Percentiles rank a stretch among this genome's conserved stretches.
Conservation (phyloP, 2,113 vertebrate species). For the Microcebus ravelobensis region DNA sequence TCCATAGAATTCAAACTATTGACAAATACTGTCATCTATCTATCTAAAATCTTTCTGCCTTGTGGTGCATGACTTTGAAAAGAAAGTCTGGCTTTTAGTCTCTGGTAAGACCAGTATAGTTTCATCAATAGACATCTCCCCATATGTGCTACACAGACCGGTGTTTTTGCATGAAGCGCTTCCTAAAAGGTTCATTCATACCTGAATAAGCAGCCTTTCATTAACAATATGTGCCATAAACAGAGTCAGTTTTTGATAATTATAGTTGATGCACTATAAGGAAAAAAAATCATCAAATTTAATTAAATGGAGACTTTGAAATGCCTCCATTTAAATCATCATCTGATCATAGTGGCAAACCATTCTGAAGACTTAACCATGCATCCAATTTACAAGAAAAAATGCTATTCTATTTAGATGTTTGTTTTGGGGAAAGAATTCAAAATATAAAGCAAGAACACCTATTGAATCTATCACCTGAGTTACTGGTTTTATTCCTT, state of each 20-base stretch:
- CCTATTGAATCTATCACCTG: neutral
- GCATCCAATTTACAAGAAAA: neutral
- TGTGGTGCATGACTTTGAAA: neutral
- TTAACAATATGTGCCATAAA: neutral
- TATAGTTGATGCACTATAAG: neutral
- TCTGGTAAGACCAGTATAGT: neutral
- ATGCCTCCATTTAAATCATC: neutral
- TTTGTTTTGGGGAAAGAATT: neutral
- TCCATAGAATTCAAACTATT: neutral
- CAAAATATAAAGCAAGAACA: neutral
- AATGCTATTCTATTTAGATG: neutral
- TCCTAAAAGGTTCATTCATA: neutral
- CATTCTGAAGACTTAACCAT: neutral
- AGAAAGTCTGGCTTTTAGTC: neutral
- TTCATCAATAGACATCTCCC: neutral
- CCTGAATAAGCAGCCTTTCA: neutral
- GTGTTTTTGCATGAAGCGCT: neutral
- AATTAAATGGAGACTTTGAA: neutral
- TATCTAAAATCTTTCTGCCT: neutral
- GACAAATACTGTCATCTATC: neutral
- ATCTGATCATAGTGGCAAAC: neutral
- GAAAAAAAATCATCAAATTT: neutral
- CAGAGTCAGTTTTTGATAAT: conserved; percentile 24
- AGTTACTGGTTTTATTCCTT: neutral
- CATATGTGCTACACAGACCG: neutral